phyloP scores from a whole-genome alignment of 2,797 vertebrate species.

The Anguilla megastoma region DNA sequence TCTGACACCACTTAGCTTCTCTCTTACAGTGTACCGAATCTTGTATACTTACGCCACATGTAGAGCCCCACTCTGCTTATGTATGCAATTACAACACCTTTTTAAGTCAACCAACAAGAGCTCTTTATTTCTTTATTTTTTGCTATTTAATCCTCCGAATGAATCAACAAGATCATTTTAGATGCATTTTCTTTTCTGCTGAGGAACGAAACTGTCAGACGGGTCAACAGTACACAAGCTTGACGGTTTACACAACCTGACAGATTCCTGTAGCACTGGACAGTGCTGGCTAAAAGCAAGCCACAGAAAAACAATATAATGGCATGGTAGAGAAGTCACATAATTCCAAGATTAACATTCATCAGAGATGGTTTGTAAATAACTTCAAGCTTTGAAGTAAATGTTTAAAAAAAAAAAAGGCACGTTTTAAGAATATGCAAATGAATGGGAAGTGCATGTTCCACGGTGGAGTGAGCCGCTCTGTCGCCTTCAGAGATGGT shows the following conservation, averaged over 20 bases:
- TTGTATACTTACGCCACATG: neutral
- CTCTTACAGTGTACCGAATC: neutral
- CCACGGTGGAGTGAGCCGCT: neutral
- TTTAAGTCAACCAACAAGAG: neutral
- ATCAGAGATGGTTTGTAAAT: slow-evolving; percentile 64
- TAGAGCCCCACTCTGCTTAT: neutral
- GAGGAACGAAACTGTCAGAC: neutral
- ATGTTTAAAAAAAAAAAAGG: slow-evolving; percentile 44
- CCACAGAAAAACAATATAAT: slow-evolving; percentile 33
- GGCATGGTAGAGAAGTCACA: slow-evolving; percentile 30
- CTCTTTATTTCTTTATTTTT: neutral
- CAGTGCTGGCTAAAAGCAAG: slow-evolving; percentile 2
- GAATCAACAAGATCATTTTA: neutral
- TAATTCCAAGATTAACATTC: slow-evolving; percentile 49
- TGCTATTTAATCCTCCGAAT: neutral
- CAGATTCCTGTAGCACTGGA: neutral
- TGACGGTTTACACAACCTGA: slow-evolving; percentile 2
- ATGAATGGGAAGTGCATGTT: slow-evolving; percentile 29
- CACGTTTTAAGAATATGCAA: neutral
- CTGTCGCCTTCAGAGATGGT: neutral
- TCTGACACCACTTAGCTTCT: neutral
- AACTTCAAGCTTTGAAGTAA: slow-evolving; percentile 53
- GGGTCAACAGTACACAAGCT: slow-evolving; percentile 1
- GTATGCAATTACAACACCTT: neutral
- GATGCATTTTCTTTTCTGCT: neutral